Conservation (phyloP, 2,797 vertebrate genomes). For the Periophthalmus magnuspinnatus region DNA sequence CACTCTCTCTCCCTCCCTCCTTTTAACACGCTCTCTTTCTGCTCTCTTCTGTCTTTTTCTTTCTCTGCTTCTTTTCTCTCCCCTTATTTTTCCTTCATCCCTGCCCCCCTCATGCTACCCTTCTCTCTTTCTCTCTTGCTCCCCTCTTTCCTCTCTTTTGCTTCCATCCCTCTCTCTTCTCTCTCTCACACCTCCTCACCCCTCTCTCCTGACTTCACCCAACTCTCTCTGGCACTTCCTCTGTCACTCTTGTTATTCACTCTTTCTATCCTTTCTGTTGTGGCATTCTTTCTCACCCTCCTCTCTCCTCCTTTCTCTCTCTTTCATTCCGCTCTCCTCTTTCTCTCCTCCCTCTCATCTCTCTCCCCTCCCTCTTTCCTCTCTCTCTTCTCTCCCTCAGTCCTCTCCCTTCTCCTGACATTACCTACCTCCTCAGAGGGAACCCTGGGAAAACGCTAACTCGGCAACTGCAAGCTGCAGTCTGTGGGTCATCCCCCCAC, state of each 20-base stretch:
- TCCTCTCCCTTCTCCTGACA: constrained; percentile 36
- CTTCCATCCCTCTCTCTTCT: too few species aligned
- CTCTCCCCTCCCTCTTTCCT: constrained; percentile 26
- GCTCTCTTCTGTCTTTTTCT: too few species aligned
- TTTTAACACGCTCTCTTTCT: too few species aligned
- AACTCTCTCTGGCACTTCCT: background rate
- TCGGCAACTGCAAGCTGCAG: background rate
- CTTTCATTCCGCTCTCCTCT: background rate
- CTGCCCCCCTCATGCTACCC: too few species aligned
- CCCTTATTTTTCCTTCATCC: too few species aligned
- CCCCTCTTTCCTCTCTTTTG: too few species aligned
- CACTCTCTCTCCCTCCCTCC: too few species aligned
- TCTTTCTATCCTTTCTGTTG: too few species aligned
- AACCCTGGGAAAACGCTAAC: background rate
- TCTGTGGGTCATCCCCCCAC: constrained; percentile 56
- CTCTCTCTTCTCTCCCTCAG: constrained; percentile 5
- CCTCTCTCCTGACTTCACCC: background rate
- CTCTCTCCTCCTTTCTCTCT: background rate
- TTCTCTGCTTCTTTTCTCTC: too few species aligned
- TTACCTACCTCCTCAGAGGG: constrained; percentile 39
- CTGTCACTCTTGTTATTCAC: too few species aligned
- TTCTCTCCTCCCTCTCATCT: constrained; percentile 10
- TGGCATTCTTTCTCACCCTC: too few species aligned
- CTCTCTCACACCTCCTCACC: background rate
- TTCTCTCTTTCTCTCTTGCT: too few species aligned